These are phyloP conservation scores for Urocynchramus pylzowi DNA, from an alignment of 2,113 vertebrate genomes.

Conservation along the genomic window DNA sequence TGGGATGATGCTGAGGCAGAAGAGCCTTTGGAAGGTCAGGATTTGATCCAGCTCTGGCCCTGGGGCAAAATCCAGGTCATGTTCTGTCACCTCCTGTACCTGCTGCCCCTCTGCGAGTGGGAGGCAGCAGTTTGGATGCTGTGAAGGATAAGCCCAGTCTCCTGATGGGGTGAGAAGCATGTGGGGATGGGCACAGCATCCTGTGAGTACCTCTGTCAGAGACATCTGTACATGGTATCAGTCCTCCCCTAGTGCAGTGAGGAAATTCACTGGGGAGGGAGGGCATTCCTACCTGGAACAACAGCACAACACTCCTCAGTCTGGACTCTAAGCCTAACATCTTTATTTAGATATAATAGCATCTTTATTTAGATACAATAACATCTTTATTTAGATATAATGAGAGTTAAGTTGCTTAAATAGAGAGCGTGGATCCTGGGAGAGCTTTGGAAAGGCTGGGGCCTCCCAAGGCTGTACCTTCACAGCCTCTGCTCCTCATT, in stretches of 20 bases:
- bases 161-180: background rate
- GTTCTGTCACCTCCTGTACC: background rate
- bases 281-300: background rate
- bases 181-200: background rate
- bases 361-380: too few relatives aligned
- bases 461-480: background rate
- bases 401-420: background rate
- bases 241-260: background rate
- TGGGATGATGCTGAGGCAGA: rapidly evolving
- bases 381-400: background rate
- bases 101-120: rapidly evolving
- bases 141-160: background rate
- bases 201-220: background rate
- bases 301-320: background rate
- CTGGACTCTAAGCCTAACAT: background rate
- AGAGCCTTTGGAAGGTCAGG: rapidly evolving
- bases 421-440: background rate
- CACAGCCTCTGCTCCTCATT: rapidly evolving
- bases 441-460: background rate
- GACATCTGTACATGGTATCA: background rate
- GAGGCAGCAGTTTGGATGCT: background rate
- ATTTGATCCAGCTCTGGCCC: background rate
- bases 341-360: too few relatives aligned
- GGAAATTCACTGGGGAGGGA: background rate
- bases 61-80: background rate